Evolutionary conservation across 2,113 vertebrate species (phyloP).

Genomic region (Cryptotis parvus): DNA sequence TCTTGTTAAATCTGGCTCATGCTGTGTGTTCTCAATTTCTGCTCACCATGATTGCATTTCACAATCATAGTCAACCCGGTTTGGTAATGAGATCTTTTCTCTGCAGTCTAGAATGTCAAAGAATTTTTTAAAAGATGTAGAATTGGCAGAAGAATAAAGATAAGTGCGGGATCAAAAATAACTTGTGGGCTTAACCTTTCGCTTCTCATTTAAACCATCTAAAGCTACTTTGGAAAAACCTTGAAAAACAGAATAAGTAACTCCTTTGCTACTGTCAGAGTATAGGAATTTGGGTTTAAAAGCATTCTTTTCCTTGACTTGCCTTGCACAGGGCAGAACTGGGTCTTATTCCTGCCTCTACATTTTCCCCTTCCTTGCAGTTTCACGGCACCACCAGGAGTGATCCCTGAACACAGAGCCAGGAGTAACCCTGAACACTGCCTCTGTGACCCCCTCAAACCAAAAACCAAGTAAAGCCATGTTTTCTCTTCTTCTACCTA

Average conservation of each 20-base stretch:
- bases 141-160: slow-evolving; percentile 52
- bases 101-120: slow-evolving; percentile 57
- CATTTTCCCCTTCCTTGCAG: no score
- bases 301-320: not conserved
- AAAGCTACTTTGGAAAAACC: slow-evolving; percentile 32
- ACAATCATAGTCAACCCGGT: not conserved
- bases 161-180: slow-evolving; percentile 39
- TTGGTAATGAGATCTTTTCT: slow-evolving; percentile 33
- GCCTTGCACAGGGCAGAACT: no score
- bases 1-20: slow-evolving; percentile 56
- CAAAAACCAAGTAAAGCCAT: no score
- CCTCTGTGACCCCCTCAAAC: no score
- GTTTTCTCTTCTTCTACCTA: slow-evolving; percentile 30
- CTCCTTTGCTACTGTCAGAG: not conserved
- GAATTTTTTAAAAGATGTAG: not conserved
- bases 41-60: not conserved
- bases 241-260: slow-evolving; percentile 19
- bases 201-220: slow-evolving; percentile 51
- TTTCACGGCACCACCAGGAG: no score
- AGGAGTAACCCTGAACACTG: no score
- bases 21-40: not conserved
- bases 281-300: slow-evolving; percentile 24
- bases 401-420: no score
- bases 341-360: no score
- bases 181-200: slow-evolving; percentile 45